phyloP scores from a whole-genome alignment of 2,888 invertebrate species.

The Scotopteryx bipunctaria region DNA sequence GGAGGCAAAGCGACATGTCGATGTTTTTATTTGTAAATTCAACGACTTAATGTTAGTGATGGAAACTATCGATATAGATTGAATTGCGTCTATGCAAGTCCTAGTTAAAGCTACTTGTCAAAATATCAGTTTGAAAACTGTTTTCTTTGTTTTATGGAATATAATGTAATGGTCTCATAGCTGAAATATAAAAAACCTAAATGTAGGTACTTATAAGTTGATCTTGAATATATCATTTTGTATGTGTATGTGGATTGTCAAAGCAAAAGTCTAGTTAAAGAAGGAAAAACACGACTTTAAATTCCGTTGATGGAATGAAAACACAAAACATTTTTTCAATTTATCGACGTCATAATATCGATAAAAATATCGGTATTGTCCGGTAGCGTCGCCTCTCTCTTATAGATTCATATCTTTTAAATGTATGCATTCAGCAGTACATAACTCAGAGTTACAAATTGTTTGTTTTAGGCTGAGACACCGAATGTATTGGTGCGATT shows the following conservation, averaged over 20 bases:
- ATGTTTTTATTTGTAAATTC: slow-evolving; percentile 75
- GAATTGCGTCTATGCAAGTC: neutral
- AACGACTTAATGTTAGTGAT: slow-evolving; percentile 78
- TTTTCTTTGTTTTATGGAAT: no score
- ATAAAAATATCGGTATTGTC: slow-evolving; percentile 39
- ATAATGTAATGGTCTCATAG: no score
- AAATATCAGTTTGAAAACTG: neutral
- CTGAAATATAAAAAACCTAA: no score
- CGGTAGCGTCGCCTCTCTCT: slow-evolving; percentile 59
- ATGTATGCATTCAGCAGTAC: slow-evolving; percentile 82
- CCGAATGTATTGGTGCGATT: slow-evolving; percentile 79
- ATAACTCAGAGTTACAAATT: slow-evolving; percentile 83
- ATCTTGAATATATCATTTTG: no score
- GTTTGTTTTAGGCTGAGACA: slow-evolving; percentile 81
- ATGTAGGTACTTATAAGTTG: no score
- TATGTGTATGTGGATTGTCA: no score
- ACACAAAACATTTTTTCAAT: neutral
- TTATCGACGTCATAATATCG: slow-evolving; percentile 40
- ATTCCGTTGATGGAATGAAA: neutral
- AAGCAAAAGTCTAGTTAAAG: no score
- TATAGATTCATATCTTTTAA: slow-evolving; percentile 82
- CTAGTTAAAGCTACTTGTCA: no score
- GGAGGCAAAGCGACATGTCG: slow-evolving; percentile 71
- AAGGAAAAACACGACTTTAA: no score
- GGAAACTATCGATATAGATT: slow-evolving; percentile 51